Evolutionary conservation across 2,797 vertebrate genomes (phyloP).

Genomic region (Sorex maritimensis): DNA sequence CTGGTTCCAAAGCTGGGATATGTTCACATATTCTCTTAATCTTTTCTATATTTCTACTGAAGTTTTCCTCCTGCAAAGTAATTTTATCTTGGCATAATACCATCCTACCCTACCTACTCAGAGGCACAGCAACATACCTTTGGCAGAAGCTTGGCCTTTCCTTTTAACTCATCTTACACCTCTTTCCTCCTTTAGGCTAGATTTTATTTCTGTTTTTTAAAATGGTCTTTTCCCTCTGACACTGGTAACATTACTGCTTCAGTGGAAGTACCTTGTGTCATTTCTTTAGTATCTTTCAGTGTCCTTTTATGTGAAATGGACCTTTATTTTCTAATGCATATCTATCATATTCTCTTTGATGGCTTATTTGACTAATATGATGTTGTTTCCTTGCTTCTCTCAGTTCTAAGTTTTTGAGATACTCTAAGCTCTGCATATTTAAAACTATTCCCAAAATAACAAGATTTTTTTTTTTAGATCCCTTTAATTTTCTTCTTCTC

Average conservation of each 20-base stretch:
- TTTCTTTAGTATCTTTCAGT: not conserved
- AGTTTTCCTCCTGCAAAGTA: constrained; percentile 3
- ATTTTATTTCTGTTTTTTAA: constrained; percentile 38
- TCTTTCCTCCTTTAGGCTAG: not conserved
- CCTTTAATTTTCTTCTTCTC: not conserved
- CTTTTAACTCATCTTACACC: not conserved
- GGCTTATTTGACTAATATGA: not conserved
- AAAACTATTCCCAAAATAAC: constrained; percentile 45
- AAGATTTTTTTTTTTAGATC: not conserved
- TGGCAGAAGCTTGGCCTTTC: not conserved
- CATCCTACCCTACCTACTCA: not conserved
- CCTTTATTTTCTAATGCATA: not conserved
- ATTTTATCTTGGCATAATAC: not conserved
- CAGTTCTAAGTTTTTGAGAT: constrained; percentile 14
- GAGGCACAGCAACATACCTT: not conserved
- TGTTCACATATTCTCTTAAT: not conserved
- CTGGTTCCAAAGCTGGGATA: not conserved
- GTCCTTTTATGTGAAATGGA: not conserved
- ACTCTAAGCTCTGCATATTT: constrained; percentile 27
- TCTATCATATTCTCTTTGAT: not conserved
- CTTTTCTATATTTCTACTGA: not conserved
- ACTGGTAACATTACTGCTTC: constrained; percentile 31
- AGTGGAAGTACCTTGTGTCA: not conserved
- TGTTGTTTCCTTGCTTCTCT: constrained; percentile 52
- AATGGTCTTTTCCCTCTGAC: not conserved